Base-by-base conservation (phyloP, 2,113 vertebrate genomes). In the Uria aalge region DNA sequence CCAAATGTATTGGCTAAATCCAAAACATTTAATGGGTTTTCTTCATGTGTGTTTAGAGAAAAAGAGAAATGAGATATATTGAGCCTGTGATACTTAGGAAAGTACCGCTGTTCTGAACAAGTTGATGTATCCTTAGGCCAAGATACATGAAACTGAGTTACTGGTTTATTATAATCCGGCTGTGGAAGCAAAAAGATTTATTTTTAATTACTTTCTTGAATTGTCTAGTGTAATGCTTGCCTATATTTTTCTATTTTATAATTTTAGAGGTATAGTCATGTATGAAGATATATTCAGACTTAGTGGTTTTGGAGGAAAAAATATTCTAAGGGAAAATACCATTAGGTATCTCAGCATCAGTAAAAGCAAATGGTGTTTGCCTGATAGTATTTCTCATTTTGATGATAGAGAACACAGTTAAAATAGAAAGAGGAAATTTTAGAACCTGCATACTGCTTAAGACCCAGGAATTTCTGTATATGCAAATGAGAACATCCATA, bases 1-100 rank as follows among this genome's bases (percentile, higher is more conserved):
- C 79, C 26, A 95, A 95, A 71, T 87, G 11, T 83, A 60, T 76
- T 85, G 48, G 67, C 69, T 92, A 93, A 90, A 93, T 96, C 26
- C 53, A 63, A 88, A 84, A 66, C 17, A 74, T 85, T 91, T 91
- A 80, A 79, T 72, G 62, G 41, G 38, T 90, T 80, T 91, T 95
- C 53, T 92, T 76, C 14, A 15, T 67, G 16, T 75, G 8, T 59
- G 16, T 66, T 74, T 85, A 75, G 62, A 85, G 67, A 67, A 94
- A 68, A 82, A 88, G 36, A 66, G 14, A 81, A 84, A 73, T 43
- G 5, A 71, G 32, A 57, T 60, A 18, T 81, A 43, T 18, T 56
- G 43, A 91, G 63, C 38, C 18, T 9, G 4, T 36, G 38, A 40
- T 81, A 62, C 53, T 82, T 78, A 76, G 45, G 62, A 91, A 88